Evolutionary conservation across 2,888 invertebrate genomes (phyloP), one percentile per base, ranked within the genome.

Genomic region (Congeria kusceri): DNA sequence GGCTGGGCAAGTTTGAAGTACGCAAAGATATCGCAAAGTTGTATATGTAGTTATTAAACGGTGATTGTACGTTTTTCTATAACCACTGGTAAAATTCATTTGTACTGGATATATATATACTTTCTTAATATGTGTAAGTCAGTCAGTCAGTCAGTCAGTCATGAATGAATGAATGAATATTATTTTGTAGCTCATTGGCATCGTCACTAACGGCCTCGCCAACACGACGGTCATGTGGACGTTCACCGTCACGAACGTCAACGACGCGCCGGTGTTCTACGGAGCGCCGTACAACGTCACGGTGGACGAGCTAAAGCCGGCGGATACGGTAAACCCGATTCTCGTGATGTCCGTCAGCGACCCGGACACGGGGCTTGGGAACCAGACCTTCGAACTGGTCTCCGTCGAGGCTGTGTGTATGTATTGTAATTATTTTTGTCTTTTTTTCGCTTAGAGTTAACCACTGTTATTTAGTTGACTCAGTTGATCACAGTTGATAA

Each of bases 191-290:
- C 27, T 82, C 9, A 44, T 72, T n/a, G 82, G 63, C 1, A 32
- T 27, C 11, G 69, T 82, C 3, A 44, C 75, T 0, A 82, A 78
- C 29, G 76, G 73, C 25, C 62, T 82, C 15, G 82, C 72, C 3
- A 65, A 59, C 1, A 72, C 76, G 3, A 64, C 57, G 3, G 57
- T 82, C 3, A 59, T 20, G 13, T 82, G 78, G 78, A 69, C 44
- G 0, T 58, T 77, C 15, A 77, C 74, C 5, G 71, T 83, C 1
- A 23, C n/a, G 9, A 75, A 83, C 49, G 74, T 77, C 5, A 83
- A 83, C 44, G 83, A 83, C n/a, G 58, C 76, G 7, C 83, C 83
- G 11, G 44, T 67, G 25, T 83, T 83, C 64, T 25, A 20, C 9
- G 44, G 39, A 7, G 39, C 27, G 4, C 46, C 67, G 0, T 81